Evolutionary conservation across 2,888 invertebrate genomes (phyloP).

Genomic region (Rhorus exstirpatorius): DNA sequence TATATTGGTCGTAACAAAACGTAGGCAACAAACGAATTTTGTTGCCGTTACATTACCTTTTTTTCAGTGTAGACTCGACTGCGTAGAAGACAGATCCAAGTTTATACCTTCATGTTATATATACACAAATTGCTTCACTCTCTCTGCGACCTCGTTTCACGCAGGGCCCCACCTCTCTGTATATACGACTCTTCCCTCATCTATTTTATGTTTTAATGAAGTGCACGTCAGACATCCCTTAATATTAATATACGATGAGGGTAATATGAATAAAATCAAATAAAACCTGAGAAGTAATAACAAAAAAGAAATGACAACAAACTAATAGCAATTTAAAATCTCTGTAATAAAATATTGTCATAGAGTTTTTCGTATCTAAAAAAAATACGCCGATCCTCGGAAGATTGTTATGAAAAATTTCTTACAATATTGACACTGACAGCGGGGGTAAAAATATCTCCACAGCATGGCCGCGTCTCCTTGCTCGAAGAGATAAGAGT

Average conservation of each 20-base stretch:
- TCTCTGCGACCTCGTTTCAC: slow-evolving; percentile 64
- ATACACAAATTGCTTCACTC: slow-evolving; percentile 26
- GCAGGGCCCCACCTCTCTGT: slow-evolving; percentile 38
- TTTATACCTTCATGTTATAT: slow-evolving; percentile 17
- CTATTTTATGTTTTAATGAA: slow-evolving; percentile 64
- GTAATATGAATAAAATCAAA: slow-evolving; percentile 29
- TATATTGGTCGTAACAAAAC: no score
- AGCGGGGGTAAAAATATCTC: no score
- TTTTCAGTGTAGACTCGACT: slow-evolving; percentile 6
- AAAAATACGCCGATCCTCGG: no score
- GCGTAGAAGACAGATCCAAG: slow-evolving; percentile 40
- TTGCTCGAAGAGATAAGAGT: no score
- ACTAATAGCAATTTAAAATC: not conserved
- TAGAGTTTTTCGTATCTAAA: not conserved
- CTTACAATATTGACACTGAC: no score
- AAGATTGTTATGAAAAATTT: no score
- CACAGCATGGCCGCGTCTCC: no score
- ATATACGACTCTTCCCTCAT: slow-evolving; percentile 32
- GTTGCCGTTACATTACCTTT: no score
- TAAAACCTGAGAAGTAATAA: not conserved
- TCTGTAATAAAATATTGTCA: no score
- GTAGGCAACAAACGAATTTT: no score
- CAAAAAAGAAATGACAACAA: not conserved
- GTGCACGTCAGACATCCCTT: slow-evolving; percentile 42
- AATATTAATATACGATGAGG: slow-evolving; percentile 14